Evolutionary conservation across 2,113 vertebrate genomes (phyloP).

Genomic region (Archocentrus centrarchus): DNA sequence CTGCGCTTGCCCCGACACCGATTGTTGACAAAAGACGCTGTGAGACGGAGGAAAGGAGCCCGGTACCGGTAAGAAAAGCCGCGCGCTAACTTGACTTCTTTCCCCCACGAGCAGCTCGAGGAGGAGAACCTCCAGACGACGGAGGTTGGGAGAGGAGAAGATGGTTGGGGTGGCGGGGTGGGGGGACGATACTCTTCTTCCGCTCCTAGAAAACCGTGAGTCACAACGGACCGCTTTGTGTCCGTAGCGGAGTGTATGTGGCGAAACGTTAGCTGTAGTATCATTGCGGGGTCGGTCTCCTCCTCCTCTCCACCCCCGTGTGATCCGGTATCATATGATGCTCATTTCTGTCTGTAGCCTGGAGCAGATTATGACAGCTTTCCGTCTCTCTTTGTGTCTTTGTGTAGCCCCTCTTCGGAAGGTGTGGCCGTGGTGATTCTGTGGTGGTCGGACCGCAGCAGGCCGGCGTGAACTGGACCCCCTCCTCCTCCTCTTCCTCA

Average conservation of each 20-base stretch:
- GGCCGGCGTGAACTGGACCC: slow-evolving; percentile 69
- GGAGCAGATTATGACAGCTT: slow-evolving; percentile 70
- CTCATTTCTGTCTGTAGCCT: slow-evolving; percentile 66
- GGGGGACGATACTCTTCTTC: slow-evolving; percentile 23
- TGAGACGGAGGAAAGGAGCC: slow-evolving; percentile 65
- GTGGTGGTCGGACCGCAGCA: slow-evolving; percentile 72
- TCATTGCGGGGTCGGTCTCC: slow-evolving; percentile 64
- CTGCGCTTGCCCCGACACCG: slow-evolving; percentile 72
- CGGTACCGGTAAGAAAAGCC: slow-evolving; percentile 54
- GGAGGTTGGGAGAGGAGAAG: background rate
- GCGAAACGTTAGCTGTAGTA: slow-evolving; percentile 60
- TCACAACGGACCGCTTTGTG: slow-evolving; percentile 81
- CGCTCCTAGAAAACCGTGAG: slow-evolving; percentile 70
- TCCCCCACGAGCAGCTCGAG: background rate
- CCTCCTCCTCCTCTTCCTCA: slow-evolving; percentile 14
- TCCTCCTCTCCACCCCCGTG: slow-evolving; percentile 60
- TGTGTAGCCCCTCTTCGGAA: slow-evolving; percentile 77
- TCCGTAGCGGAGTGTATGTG: slow-evolving; percentile 56
- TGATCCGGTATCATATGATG: slow-evolving; percentile 83
- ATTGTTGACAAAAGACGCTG: slow-evolving; percentile 85
- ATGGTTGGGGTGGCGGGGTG: background rate
- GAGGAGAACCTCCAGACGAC: slow-evolving; percentile 19
- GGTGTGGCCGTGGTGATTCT: slow-evolving; percentile 82
- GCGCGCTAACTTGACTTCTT: slow-evolving; percentile 19
- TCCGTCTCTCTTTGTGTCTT: slow-evolving; percentile 78